Base-by-base conservation (phyloP, 2,797 vertebrate genomes). In the Sitta carolinensis region DNA sequence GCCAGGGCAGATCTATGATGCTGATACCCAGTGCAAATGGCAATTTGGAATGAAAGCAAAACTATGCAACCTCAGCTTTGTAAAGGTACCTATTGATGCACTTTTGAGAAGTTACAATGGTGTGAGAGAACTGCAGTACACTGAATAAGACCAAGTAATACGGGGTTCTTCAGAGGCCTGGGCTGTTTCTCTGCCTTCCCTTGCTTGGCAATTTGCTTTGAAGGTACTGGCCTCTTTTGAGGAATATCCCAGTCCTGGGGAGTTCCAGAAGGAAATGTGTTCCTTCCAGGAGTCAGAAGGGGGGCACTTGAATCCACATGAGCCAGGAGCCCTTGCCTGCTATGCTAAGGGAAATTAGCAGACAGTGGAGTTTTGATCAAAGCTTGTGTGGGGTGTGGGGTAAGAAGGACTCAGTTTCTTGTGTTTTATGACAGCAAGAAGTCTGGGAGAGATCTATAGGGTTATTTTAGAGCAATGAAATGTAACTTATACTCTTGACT, bases 21-120 rank as follows among this genome's bases (percentile, higher is more conserved):
- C 99, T 4, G 98, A 99, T 98, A 99, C 98, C 7, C 99, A 99
- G 97, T 99, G 99, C 98, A 99, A 99, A 97, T 99, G 99, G 99
- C 99, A 99, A 94, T 99, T 99, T 95, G 99, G 99, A 97, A 98
- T 98, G 89, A 99, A 99, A 96, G 99, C 99, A 90, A 99, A 99
- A 97, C 97, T 99, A 7, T 99, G 99, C 97, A 98, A 98, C 96
- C 98, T 99, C 91, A 99, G 99, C 95, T 99, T 99, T 95, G 98
- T 98, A 25, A 99, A 99, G 99, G 99, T 99, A 98, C 89, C 89
- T 96, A 38, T 66, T 87, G 87, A 91, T 87, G 70, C 57, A 64
- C 92, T 97, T 95, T 64, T 80, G 73, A 54, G 62, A 90, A 38
- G 16, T 76, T 85, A 76, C 85, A 95, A 75, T 95, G 94, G 29